These are phyloP conservation scores for Fukomys damarensis DNA, from an alignment of 2,113 vertebrate species.

Conservation along the genomic window DNA sequence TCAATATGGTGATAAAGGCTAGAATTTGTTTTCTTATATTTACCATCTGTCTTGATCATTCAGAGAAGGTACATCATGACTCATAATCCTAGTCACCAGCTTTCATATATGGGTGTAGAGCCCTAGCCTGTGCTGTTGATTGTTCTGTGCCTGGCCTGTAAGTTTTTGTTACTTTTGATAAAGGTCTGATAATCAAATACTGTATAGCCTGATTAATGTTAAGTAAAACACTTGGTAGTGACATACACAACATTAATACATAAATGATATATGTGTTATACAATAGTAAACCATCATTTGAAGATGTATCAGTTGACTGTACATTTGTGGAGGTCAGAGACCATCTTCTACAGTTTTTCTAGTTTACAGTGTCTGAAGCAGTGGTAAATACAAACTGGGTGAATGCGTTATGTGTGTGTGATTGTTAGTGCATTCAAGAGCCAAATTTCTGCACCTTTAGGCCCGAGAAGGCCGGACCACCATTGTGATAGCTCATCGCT, in stretches of 20 bases:
- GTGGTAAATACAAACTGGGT: neutral
- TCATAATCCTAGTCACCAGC: too few relatives aligned
- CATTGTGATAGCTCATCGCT: slow-evolving; percentile 93
- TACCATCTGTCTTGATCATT: neutral
- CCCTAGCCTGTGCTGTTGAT: neutral
- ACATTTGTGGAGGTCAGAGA: neutral
- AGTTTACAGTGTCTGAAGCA: neutral
- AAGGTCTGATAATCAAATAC: neutral
- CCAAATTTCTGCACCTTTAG: slow-evolving; percentile 82
- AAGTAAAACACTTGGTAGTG: slow-evolving; percentile 29
- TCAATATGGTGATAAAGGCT: neutral
- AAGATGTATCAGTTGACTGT: neutral
- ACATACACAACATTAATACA: neutral
- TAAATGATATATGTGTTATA: slow-evolving; percentile 20
- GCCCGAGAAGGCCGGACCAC: slow-evolving; percentile 95
- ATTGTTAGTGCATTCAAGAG: neutral
- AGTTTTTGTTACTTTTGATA: neutral
- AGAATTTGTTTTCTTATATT: neutral
- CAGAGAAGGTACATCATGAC: too few relatives aligned
- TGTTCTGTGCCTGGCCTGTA: neutral
- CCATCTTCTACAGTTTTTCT: neutral
- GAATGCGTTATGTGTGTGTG: neutral
- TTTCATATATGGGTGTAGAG: accelerated
- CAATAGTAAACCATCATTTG: slow-evolving; percentile 22
- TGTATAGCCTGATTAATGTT: neutral